phyloP scores from a whole-genome alignment of 2,888 invertebrate genomes.

The Busseola fusca region DNA sequence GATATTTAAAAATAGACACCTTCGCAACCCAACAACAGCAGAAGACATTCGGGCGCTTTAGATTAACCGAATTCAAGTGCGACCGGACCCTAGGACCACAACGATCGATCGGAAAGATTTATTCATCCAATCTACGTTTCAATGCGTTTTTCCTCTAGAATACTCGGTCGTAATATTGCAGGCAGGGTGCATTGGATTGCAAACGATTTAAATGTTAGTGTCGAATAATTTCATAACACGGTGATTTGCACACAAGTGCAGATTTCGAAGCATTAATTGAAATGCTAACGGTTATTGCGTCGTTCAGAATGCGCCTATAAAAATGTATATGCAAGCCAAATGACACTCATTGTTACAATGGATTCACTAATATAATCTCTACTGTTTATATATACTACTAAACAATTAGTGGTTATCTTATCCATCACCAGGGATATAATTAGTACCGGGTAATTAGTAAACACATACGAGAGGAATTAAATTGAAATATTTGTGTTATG shows the following conservation, averaged over 20 bases:
- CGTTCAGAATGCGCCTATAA: slow-evolving; percentile 38
- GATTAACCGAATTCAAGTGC: slow-evolving; percentile 48
- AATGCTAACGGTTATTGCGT: slow-evolving; percentile 48
- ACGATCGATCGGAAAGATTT: slow-evolving; percentile 32
- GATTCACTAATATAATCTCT: slow-evolving; percentile 27
- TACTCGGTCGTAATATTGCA: slow-evolving; percentile 12
- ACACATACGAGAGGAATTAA: too few relatives aligned
- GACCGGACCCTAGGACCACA: slow-evolving; percentile 44
- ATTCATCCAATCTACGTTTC: slow-evolving; percentile 50
- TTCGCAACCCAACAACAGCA: slow-evolving; percentile 44
- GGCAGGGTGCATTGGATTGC: slow-evolving; percentile 32
- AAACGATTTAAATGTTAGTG: slow-evolving; percentile 26
- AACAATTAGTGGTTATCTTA: slow-evolving; percentile 10
- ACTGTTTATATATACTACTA: neutral
- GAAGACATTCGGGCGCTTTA: slow-evolving; percentile 37
- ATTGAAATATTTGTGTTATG: neutral
- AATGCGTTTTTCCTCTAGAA: slow-evolving; percentile 39
- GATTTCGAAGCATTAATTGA: slow-evolving; percentile 49
- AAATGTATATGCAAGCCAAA: slow-evolving; percentile 50
- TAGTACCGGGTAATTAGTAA: too few relatives aligned
- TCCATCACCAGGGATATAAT: too few relatives aligned
- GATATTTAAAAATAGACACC: slow-evolving; percentile 54
- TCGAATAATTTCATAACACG: slow-evolving; percentile 37
- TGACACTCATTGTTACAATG: slow-evolving; percentile 33
- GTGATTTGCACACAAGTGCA: slow-evolving; percentile 44